Evolutionary conservation across 2,797 vertebrate genomes (phyloP), one percentile per base, ranked within the genome.

Genomic region (Aldrovandia affinis): DNA sequence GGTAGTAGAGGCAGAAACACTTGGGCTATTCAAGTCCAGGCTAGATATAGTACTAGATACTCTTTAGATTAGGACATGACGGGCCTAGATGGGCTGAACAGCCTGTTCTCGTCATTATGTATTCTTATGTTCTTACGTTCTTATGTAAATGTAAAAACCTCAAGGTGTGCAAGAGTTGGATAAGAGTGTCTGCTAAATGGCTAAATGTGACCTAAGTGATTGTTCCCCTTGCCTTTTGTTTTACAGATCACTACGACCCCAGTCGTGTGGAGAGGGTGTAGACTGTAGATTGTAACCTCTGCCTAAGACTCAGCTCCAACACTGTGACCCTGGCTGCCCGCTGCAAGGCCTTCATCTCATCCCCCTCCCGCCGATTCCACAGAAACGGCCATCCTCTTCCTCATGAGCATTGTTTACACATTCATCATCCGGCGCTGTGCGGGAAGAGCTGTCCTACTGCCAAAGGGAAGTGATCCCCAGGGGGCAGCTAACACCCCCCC

Each of bases 261-360:
- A 96, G 95, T 94, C 93, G 91, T 92, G 96, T 95, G 91, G 96
- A 97, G 93, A 95, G 94, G 91, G 96, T 96, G 91, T 98, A 95
- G 96, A 91, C 42, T n/a, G 39, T 22, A 12, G 59, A 82, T 33
- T 91, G 83, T 88, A 89, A 86, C 90, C 89, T 92, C 88, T 89
- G 90, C 92, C 91, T 89, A 92, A 95, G 93, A 92, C 92, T 91
- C 94, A 92, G 93, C 94, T 96, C 92, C 94, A 93, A 93, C 95
- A 96, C 96, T 96, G 96, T 96, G 95, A 95, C 94, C 94, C 93
- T 94, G 94, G 95, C 94, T 93, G 93, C 94, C 94, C 94, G 92
- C 92, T 93, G 93, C 92, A 96, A 94, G 94, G 93, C 94, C 94
- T 96, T 95, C 95, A 95, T 95, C 93, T 93, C 87, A 86, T 54